Evolutionary conservation across 2,888 invertebrate genomes (phyloP).

Genomic region (Euplagia quadripunctaria): DNA sequence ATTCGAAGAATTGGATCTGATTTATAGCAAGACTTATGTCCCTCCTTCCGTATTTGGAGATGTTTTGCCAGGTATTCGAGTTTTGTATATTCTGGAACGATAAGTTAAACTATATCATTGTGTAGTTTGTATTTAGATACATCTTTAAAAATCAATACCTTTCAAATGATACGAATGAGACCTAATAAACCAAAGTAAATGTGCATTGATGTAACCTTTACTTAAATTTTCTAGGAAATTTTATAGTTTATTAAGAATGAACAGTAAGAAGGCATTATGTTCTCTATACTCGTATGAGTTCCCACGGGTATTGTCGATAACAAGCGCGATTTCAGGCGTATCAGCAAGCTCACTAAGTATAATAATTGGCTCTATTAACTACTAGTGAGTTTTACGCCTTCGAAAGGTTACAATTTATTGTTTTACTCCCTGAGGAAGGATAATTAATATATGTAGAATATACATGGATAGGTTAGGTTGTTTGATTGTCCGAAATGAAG

Average conservation of each 20-base stretch:
- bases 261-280: not conserved
- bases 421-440: not conserved
- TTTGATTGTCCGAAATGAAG: not conserved
- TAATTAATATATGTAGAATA: not conserved
- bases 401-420: conserved; percentile 1
- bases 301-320: not conserved
- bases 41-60: too few species aligned
- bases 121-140: too few species aligned
- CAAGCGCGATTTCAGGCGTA: not conserved
- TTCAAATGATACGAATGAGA: too few species aligned
- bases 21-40: too few species aligned
- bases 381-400: not conserved
- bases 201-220: not conserved
- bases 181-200: too few species aligned
- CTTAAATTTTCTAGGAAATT: not conserved
- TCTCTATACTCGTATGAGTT: not conserved
- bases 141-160: too few species aligned
- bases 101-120: too few species aligned
- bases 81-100: too few species aligned
- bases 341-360: not conserved
- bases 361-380: too few species aligned
- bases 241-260: not conserved
- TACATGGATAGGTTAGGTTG: not conserved
- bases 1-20: too few species aligned
- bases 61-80: too few species aligned